Conservation (phyloP, 2,888 invertebrate genomes). For the Bimastos eiseni region DNA sequence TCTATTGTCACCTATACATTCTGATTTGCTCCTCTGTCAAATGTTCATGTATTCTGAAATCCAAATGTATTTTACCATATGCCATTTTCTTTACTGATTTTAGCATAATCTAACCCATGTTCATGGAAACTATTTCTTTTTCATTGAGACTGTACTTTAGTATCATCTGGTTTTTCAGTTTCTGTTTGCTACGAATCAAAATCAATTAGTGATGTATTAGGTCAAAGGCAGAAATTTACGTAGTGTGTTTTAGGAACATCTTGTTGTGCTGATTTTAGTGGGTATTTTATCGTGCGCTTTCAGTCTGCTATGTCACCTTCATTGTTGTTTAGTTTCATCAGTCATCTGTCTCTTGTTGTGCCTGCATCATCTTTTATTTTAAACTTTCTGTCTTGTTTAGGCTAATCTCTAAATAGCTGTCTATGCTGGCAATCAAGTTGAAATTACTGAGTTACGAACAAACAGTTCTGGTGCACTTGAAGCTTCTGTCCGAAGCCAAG, state of each 20-base stretch:
- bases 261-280: neutral
- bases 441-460: neutral
- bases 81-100: neutral
- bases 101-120: neutral
- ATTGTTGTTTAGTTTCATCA: neutral
- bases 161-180: neutral
- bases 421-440: neutral
- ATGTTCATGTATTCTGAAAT: neutral
- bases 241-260: neutral
- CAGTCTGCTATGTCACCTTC: neutral
- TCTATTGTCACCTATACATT: neutral
- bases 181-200: neutral
- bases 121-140: neutral
- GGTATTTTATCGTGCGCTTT: neutral
- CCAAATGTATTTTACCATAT: neutral
- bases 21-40: neutral
- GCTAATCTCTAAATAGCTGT: neutral
- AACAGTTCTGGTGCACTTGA: neutral
- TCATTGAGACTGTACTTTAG: neutral
- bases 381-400: neutral
- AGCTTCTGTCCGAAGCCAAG: neutral
- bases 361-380: neutral
- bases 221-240: neutral
- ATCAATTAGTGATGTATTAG: neutral
- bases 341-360: neutral